phyloP scores from a whole-genome alignment of 1,140 invertebrate species.

The Parapsyche elsis region DNA sequence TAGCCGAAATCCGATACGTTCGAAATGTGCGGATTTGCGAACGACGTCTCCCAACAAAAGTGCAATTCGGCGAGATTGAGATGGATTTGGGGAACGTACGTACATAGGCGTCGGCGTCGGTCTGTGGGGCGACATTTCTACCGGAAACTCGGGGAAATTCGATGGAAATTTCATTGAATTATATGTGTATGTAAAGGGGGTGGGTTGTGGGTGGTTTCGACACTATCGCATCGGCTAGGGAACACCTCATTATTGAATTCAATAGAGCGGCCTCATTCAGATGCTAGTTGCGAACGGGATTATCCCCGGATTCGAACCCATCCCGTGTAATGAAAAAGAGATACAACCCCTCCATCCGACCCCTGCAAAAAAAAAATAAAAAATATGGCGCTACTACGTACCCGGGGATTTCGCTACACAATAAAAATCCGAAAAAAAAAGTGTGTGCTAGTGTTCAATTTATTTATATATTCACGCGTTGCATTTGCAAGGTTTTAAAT shows the following conservation, averaged over 20 bases:
- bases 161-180: conserved; percentile 55
- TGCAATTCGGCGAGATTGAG: neutral
- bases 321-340: conserved; percentile 35
- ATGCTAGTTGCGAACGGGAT: conserved; percentile 51
- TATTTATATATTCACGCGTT: too few species aligned
- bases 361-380: too few species aligned
- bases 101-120: neutral
- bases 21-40: neutral
- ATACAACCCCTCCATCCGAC: neutral
- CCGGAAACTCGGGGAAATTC: conserved; percentile 4
- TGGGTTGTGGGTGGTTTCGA: neutral
- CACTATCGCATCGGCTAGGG: conserved; percentile 27
- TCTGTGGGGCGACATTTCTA: neutral
- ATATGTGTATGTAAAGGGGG: conserved; percentile 18
- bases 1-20: neutral
- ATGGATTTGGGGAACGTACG: neutral
- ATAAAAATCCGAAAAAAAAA: too few species aligned
- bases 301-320: conserved; percentile 49
- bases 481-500: too few species aligned
- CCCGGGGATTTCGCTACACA: too few species aligned
- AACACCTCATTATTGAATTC: conserved; percentile 56
- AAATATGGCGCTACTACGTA: too few species aligned
- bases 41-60: neutral
- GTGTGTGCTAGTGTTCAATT: too few species aligned
- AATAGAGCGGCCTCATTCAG: conserved; percentile 54